Conservation (phyloP, 2,797 vertebrate species). For the Potorous gilbertii region DNA sequence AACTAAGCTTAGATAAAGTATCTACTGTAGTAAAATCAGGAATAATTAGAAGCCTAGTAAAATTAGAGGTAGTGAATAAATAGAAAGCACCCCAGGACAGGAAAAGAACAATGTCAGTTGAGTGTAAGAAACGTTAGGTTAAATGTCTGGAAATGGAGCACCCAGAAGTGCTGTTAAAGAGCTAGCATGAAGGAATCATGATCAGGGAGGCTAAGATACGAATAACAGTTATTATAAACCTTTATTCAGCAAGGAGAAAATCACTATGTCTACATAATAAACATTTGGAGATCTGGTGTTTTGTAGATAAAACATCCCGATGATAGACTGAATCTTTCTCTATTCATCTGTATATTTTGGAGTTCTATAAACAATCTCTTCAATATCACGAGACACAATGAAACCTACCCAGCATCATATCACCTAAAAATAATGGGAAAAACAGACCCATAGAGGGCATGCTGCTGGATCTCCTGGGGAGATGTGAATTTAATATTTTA, state of each 20-base stretch:
- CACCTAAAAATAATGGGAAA: neutral
- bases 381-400: neutral
- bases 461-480: neutral
- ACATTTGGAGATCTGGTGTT: neutral
- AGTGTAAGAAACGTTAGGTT: neutral
- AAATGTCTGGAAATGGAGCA: neutral
- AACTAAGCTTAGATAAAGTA: neutral
- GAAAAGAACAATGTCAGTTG: neutral
- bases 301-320: neutral
- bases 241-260: neutral
- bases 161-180: neutral
- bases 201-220: neutral
- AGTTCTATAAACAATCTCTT: slow-evolving; percentile 7
- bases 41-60: neutral
- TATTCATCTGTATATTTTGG: slow-evolving; percentile 3
- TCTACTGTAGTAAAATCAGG: neutral
- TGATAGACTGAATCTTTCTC: neutral
- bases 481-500: neutral
- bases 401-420: neutral
- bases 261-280: neutral
- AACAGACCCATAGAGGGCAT: neutral
- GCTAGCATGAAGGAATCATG: neutral
- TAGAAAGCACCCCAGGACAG: neutral
- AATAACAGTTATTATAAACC: neutral
- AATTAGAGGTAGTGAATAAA: neutral